Percentiles rank a stretch among this genome's conserved stretches.
Evolutionary conservation across 2,113 vertebrate species (phyloP).

Genomic region (Misgurnus mizolepis): DNA sequence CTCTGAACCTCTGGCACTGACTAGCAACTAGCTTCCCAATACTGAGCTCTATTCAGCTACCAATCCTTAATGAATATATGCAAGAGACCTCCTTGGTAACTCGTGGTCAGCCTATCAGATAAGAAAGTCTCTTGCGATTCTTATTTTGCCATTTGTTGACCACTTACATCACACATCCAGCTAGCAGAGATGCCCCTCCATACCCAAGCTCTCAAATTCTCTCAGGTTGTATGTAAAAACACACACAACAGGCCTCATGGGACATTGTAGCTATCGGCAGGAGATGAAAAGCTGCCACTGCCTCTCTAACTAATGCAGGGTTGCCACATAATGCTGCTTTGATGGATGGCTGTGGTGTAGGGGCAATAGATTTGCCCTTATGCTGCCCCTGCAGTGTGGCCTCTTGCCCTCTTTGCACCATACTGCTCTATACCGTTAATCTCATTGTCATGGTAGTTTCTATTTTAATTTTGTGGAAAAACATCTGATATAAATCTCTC

Average conservation of each 20-base stretch:
- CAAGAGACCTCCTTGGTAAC: slow-evolving; percentile 36
- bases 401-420: slow-evolving; percentile 3
- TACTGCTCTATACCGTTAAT: background rate
- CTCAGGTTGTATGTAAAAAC: slow-evolving; percentile 27
- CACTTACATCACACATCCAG: background rate
- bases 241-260: background rate
- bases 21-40: slow-evolving; percentile 10
- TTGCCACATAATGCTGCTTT: slow-evolving; percentile 38
- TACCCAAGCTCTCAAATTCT: slow-evolving; percentile 18
- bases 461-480: no score
- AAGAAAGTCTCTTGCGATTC: background rate
- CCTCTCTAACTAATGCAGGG: slow-evolving; percentile 28
- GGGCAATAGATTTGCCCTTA: background rate
- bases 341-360: slow-evolving; percentile 30
- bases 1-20: background rate
- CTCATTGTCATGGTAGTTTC: background rate
- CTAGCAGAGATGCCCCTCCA: slow-evolving; percentile 24
- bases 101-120: slow-evolving; percentile 33
- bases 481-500: no score
- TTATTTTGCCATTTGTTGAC: slow-evolving; percentile 31
- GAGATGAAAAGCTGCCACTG: slow-evolving; percentile 4
- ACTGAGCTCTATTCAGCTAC: slow-evolving; percentile 2
- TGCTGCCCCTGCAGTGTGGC: background rate
- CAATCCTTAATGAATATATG: slow-evolving; percentile 22
- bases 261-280: slow-evolving; percentile 15